These are phyloP conservation scores for Drosophila elegans DNA, from an alignment of 1,140 invertebrate genomes.

Conservation along the genomic window DNA sequence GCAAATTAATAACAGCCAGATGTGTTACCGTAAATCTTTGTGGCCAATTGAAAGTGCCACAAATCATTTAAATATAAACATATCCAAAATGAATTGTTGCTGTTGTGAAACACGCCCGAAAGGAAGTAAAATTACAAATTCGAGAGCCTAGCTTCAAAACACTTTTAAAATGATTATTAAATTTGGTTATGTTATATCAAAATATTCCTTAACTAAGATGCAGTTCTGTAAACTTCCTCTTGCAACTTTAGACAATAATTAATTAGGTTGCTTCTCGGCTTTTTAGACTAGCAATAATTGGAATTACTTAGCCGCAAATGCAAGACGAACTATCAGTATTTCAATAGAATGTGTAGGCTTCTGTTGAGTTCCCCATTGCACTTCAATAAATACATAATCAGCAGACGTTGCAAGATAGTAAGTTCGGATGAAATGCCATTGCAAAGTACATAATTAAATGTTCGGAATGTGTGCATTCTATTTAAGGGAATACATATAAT, in stretches of 20 bases:
- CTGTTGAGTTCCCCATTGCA: slow-evolving; percentile 54
- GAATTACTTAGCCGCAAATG: slow-evolving; percentile 54
- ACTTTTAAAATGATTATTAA: not conserved
- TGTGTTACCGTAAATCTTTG: slow-evolving; percentile 1
- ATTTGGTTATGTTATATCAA: not conserved
- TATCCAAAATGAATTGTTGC: not conserved
- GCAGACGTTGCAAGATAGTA: not conserved
- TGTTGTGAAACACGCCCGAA: not conserved
- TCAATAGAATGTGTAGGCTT: slow-evolving; percentile 20
- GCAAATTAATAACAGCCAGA: not conserved
- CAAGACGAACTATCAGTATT: slow-evolving; percentile 27
- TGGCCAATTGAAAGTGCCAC: slow-evolving; percentile 12
- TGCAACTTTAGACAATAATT: slow-evolving; percentile 2
- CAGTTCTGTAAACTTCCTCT: not conserved
- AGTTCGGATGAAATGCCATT: not conserved
- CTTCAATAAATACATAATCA: slow-evolving; percentile 69
- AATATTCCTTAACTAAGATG: not conserved
- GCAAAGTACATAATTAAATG: slow-evolving; percentile 18
- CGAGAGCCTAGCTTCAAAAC: too few relatives aligned
- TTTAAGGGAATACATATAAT: not conserved
- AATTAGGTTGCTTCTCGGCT: slow-evolving; percentile 19
- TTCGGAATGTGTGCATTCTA: not conserved
- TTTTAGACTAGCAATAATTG: slow-evolving; percentile 40
- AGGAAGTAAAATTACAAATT: not conserved
- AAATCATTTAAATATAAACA: not conserved